Conservation (phyloP, 2,113 vertebrate genomes). For the Platanista minor region DNA sequence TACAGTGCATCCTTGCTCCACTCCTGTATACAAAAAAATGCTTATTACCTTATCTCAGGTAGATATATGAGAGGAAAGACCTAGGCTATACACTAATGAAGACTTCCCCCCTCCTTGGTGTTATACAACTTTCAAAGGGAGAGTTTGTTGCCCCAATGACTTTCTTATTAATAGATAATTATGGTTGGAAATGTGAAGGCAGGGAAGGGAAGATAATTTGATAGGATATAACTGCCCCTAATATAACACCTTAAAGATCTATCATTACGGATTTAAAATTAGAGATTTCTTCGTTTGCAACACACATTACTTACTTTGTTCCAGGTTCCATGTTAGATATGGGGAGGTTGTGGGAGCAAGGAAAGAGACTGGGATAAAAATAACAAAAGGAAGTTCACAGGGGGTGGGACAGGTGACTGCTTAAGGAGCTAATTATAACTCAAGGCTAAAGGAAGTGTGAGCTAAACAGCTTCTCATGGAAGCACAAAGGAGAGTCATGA, state of each 20-base stretch:
- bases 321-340: background rate
- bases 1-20: background rate
- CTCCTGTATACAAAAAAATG: background rate
- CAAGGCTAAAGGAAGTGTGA: background rate
- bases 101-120: background rate
- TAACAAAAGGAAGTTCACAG: background rate
- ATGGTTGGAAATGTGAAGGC: background rate
- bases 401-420: background rate
- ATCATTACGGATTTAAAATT: background rate
- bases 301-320: background rate
- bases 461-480: background rate
- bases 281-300: background rate
- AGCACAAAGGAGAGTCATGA: background rate
- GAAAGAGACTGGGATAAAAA: background rate
- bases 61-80: background rate
- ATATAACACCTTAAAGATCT: background rate
- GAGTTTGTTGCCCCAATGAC: background rate
- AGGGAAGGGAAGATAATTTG: background rate
- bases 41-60: background rate
- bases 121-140: background rate
- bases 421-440: conserved; percentile 8
- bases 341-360: background rate
- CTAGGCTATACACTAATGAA: background rate
- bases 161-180: background rate
- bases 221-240: background rate